phyloP scores from a whole-genome alignment of 2,113 vertebrate genomes.

The Eira barbara region DNA sequence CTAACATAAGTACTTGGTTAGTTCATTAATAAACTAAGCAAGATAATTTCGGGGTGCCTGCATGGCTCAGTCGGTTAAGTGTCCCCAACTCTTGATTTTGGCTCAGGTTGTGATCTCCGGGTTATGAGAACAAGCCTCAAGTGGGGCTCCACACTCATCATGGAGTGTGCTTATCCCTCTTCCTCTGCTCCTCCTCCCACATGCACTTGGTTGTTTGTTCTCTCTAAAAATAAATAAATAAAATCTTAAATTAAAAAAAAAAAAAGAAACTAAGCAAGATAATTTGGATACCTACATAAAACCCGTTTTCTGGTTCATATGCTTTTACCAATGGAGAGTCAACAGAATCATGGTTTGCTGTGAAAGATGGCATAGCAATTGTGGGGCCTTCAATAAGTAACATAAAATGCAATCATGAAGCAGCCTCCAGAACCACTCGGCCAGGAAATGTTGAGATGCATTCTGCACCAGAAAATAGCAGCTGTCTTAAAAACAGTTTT shows the following conservation, averaged over 20 bases:
- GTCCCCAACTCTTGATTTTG: not conserved
- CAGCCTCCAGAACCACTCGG: constrained; percentile 62
- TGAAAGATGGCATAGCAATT: constrained; percentile 69
- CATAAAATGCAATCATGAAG: constrained; percentile 70
- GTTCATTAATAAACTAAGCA: not conserved
- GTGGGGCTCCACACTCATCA: not conserved
- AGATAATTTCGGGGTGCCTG: not conserved
- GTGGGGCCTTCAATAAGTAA: constrained; percentile 68
- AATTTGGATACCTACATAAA: not conserved
- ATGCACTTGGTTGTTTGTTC: not conserved
- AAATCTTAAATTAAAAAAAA: not conserved
- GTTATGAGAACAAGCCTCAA: not conserved
- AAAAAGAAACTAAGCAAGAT: not conserved
- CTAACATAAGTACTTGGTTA: constrained; percentile 22
- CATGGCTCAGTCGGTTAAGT: not conserved
- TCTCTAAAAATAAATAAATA: not conserved
- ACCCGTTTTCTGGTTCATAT: not conserved
- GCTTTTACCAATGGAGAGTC: constrained; percentile 34
- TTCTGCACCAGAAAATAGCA: constrained; percentile 72
- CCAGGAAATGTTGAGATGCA: constrained; percentile 66
- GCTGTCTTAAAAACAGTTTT: constrained; percentile 71
- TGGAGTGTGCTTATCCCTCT: not conserved
- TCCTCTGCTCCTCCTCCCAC: not conserved
- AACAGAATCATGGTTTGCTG: constrained; percentile 63
- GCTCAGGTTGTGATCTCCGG: not conserved